Evolutionary conservation across 2,797 vertebrate genomes (phyloP).

Genomic region (Zalophus californianus): DNA sequence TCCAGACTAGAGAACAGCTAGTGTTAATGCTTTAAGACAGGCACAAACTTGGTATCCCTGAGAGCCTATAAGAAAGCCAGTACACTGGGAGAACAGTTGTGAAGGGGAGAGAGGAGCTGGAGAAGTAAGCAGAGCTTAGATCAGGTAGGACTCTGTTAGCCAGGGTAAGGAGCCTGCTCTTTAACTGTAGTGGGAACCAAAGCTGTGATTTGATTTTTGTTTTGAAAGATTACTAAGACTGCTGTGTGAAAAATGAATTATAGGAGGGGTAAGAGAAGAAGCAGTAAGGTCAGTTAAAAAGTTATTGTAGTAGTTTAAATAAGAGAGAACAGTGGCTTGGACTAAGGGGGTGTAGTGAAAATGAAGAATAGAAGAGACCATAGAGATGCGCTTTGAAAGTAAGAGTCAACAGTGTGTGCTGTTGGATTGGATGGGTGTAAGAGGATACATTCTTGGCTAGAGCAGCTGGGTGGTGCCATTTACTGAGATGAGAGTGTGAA

Average conservation of each 20-base stretch:
- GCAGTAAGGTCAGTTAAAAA: neutral
- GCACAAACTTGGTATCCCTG: neutral
- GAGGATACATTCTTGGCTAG: neutral
- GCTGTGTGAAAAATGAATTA: neutral
- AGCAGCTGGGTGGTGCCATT: neutral
- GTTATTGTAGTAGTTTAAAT: neutral
- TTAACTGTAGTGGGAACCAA: neutral
- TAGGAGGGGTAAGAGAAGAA: neutral
- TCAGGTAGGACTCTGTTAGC: neutral
- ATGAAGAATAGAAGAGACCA: neutral
- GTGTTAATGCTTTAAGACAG: neutral
- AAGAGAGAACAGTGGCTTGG: neutral
- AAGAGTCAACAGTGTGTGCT: neutral
- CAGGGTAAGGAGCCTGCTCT: neutral
- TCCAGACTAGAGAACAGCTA: neutral
- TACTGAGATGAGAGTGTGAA: neutral
- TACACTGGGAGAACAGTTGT: neutral
- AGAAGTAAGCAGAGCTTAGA: neutral
- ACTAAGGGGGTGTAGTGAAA: neutral
- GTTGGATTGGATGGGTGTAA: neutral
- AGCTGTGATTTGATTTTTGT: neutral
- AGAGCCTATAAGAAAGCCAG: neutral
- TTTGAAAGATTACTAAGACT: neutral
- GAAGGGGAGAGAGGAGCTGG: neutral
- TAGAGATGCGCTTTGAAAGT: neutral